These are phyloP conservation scores for Camponotus floridanus DNA, from an alignment of 1,140 invertebrate species.

Conservation along the genomic window DNA sequence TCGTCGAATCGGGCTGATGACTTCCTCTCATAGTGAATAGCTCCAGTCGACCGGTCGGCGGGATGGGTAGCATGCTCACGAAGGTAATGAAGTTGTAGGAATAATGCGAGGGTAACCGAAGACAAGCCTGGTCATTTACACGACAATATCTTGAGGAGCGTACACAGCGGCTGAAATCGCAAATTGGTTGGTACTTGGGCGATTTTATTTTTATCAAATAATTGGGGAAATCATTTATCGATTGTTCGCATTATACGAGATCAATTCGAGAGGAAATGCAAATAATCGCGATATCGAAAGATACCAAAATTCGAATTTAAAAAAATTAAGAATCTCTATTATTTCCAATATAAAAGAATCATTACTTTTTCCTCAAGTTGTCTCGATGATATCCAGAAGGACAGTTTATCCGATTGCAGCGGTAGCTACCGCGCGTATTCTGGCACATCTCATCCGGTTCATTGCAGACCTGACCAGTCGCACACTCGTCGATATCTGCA, in stretches of 20 bases:
- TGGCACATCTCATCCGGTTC: conserved; percentile 93
- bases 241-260: not conserved
- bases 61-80: conserved; percentile 93
- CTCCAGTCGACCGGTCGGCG: conserved; percentile 89
- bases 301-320: not conserved
- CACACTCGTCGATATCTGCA: conserved; percentile 96
- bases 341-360: not conserved
- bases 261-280: too few relatives aligned
- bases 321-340: not conserved
- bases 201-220: not conserved
- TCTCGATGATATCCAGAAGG: conserved; percentile 93
- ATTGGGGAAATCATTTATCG: not conserved
- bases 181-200: not conserved
- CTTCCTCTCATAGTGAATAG: conserved; percentile 96
- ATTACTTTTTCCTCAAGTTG: conserved; percentile 91
- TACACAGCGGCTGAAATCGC: conserved; percentile 92
- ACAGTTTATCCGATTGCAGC: conserved; percentile 95
- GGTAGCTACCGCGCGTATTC: conserved; percentile 95
- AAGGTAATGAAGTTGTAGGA: conserved; percentile 97
- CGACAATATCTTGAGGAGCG: conserved; percentile 90
- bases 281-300: not conserved
- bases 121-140: conserved; percentile 90
- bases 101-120: conserved; percentile 92
- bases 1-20: conserved; percentile 88
- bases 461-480: conserved; percentile 88